These are phyloP conservation scores for Sebastes taczanowskii DNA, from an alignment of 2,797 vertebrate genomes.

Conservation along the genomic window DNA sequence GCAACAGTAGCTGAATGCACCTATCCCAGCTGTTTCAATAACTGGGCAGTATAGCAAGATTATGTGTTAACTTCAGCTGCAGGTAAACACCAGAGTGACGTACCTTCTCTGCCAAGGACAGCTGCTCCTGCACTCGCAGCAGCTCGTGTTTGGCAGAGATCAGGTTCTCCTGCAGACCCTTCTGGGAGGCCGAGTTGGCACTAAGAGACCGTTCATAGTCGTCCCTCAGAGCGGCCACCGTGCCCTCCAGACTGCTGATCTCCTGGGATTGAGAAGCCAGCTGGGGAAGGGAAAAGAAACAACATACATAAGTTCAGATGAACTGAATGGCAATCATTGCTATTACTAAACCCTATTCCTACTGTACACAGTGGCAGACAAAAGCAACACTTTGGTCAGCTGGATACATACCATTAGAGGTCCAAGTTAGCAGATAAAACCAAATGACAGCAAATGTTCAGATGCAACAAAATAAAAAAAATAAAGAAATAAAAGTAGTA, in stretches of 20 bases:
- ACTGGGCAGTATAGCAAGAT: not conserved
- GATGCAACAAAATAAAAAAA: not conserved
- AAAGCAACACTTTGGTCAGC: not conserved
- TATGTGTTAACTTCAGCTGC: not conserved
- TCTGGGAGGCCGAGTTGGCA: slow-evolving; percentile 86
- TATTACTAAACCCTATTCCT: not conserved
- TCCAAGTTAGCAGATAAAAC: slow-evolving; percentile 63
- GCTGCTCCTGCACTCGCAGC: slow-evolving; percentile 92
- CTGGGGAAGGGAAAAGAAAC: slow-evolving; percentile 63
- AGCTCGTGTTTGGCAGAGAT: slow-evolving; percentile 91
- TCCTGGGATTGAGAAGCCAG: slow-evolving; percentile 81
- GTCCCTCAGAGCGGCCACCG: slow-evolving; percentile 87
- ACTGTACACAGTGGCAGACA: slow-evolving; percentile 35
- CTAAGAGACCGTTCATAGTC: slow-evolving; percentile 91
- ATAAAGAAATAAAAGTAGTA: not conserved
- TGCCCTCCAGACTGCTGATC: slow-evolving; percentile 87
- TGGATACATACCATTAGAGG: slow-evolving; percentile 65
- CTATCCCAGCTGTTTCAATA: not conserved
- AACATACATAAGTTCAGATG: not conserved
- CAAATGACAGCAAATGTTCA: slow-evolving; percentile 53
- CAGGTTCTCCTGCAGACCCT: slow-evolving; percentile 91
- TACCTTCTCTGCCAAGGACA: slow-evolving; percentile 93
- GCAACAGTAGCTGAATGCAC: not conserved
- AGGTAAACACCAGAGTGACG: not conserved
- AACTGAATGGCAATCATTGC: not conserved